Base-by-base conservation (phyloP, 2,113 vertebrate species). In the Australoheros scitulus region DNA sequence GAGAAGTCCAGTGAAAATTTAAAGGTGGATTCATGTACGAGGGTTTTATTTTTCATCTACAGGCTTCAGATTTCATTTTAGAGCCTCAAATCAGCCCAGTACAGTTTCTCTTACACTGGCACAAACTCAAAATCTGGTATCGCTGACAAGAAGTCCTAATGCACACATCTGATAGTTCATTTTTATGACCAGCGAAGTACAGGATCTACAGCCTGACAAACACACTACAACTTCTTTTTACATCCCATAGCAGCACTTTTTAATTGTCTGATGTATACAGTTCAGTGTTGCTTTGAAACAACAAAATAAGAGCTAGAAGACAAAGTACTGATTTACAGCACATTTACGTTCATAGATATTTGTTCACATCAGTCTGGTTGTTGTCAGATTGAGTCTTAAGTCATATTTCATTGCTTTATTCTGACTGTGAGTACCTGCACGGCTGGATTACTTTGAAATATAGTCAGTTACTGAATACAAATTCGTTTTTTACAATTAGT, bases 1-100 rank as follows among this genome's bases (percentile, higher is more conserved):
- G 61, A 77, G 17, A 81, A 70, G 74, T 32, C 18, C 26, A 2
- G 47, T 72, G 17, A 88, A 90, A 84, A 60, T 87, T 29, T 32
- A 34, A 72, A 72, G 26, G 32, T 72, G 82, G 41, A 84, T 83
- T 87, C 72, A 64, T 77, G 81, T 79, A 4, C 61, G 0, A 5
- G 17, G 84, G 74, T 88, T 82, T 91, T 82, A 57, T 70, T 91
- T 90, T 89, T 87, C 80, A 91, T 85, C 80, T 59, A 3, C 60
- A 8, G 81, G 68, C 60, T 79, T 91, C 56, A 60, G 64, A 68
- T 90, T 91, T 88, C 72, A 76, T 84, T 77, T 76, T 13, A 76
- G 52, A 86, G 55, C 75, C 20, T 14, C 0, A 8, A 43, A n/a
- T 59, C 24, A 0, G 18, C 41, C 47, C 58, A 7, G 52, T 1